Evolutionary conservation across 2,113 vertebrate species (phyloP).

Genomic region (Tor tambroides): DNA sequence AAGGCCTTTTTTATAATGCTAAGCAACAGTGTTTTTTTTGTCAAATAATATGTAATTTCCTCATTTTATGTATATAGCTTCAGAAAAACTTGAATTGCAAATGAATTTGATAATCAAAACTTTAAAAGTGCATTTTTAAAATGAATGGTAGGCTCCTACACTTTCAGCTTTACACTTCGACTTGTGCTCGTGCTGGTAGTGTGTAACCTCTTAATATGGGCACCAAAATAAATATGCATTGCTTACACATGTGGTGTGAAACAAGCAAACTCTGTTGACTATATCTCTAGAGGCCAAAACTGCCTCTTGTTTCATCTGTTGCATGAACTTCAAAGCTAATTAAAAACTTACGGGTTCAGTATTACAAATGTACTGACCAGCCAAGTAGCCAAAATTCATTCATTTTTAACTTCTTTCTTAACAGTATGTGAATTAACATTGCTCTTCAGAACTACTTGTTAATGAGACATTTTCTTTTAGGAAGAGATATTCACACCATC

Average conservation of each 20-base stretch:
- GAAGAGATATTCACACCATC: constrained; percentile 51
- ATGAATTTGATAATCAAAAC: not conserved
- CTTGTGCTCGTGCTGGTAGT: not conserved
- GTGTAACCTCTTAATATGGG: not conserved
- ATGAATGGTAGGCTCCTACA: not conserved
- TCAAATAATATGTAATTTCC: not conserved
- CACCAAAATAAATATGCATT: not conserved
- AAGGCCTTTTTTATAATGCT: not conserved
- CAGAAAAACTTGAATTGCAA: not conserved
- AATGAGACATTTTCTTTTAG: constrained; percentile 44
- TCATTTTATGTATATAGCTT: not conserved
- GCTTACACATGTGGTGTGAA: not conserved
- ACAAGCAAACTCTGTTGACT: not conserved
- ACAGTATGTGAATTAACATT: not conserved
- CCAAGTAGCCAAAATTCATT: not conserved
- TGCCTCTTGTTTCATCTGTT: not conserved
- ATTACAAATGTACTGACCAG: not conserved
- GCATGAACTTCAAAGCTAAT: not conserved
- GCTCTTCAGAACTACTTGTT: not conserved
- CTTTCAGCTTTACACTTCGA: not conserved
- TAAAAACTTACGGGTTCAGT: not conserved
- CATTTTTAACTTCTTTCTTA: not conserved
- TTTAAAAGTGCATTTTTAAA: not conserved
- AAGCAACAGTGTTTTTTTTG: not conserved
- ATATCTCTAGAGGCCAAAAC: not conserved